Base-by-base conservation (phyloP, 2,888 invertebrate species). In the Polydrusus cervinus region DNA sequence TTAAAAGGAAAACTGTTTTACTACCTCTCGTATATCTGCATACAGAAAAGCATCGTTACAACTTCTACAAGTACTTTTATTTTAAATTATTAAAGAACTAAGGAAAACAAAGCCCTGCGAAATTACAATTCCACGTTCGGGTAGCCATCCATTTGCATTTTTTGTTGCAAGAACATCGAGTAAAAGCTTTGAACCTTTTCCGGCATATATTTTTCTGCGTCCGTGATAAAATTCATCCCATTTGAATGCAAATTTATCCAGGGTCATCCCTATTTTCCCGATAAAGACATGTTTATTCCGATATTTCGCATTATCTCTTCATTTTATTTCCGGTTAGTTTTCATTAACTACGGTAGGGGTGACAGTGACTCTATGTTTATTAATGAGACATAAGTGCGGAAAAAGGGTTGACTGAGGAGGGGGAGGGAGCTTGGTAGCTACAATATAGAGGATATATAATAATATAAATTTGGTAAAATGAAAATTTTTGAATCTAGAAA, bases 171-270 rank as follows among this genome's bases (percentile, higher is more conserved):
- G 47, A 16, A 47, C 47, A 47, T 25, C 8, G 16, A 13, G n/a
- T 1, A 47, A 16, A 47, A 10, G 57, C 16, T 38, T 38, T 13
- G 16, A 60, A 60, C 57, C 38, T 60, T 60, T 38, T n/a, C 57
- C 5, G 14, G 1, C 34, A 8, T 34, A 34, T 38, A 60, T 38
- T 60, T 57, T 60, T 38, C 16, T 60, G 34, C 14, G 43, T 34
- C 64, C 30, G 45, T 11, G 45, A 47, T 62, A 71, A 62, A 40
- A 55, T 62, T 73, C 76, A 76, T 78, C 78, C 79, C 79, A 81
- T 82, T 79, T 82, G 80, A 71, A 82, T 82, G 81, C 79, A 81
- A 82, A 82, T 81, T 79, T 69, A 71, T 71, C 71, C 75, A 64
- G 76, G 76, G 78, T 75, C 77, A 74, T 70, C 71, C 75, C 67